Evolutionary conservation across 2,113 vertebrate genomes (phyloP).

Genomic region (Carlito syrichta): DNA sequence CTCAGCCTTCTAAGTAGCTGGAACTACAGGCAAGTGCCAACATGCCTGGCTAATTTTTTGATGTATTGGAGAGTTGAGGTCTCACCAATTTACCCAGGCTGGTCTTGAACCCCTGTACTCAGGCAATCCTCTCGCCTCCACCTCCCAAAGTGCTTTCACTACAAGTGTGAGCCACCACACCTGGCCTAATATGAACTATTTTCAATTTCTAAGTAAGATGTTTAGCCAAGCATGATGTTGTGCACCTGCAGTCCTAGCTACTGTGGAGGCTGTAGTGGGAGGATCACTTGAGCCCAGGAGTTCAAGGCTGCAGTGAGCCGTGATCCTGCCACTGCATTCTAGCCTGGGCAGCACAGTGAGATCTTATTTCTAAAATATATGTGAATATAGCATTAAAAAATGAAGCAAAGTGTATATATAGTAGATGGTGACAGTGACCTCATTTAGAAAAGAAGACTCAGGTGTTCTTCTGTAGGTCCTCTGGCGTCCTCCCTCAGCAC

Average conservation of each 20-base stretch:
- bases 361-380: background rate
- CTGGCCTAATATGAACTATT: slow-evolving; percentile 49
- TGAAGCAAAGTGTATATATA: background rate
- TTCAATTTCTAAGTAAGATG: slow-evolving; percentile 68
- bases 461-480: background rate
- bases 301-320: background rate
- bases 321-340: background rate
- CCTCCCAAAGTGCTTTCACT: too few relatives aligned
- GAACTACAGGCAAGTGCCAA: too few relatives aligned
- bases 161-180: too few relatives aligned
- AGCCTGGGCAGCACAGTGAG: background rate
- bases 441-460: background rate
- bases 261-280: too few relatives aligned
- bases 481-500: background rate
- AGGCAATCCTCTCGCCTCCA: too few relatives aligned
- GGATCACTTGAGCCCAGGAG: background rate
- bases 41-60: too few relatives aligned
- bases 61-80: too few relatives aligned
- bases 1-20: too few relatives aligned
- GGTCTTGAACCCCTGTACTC: too few relatives aligned
- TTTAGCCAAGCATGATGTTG: background rate
- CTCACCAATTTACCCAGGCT: too few relatives aligned
- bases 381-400: background rate
- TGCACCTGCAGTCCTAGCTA: background rate
- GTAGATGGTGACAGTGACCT: background rate